Evolutionary conservation across 2,888 invertebrate species (phyloP).

Genomic region (Chrysolina oricalcia): DNA sequence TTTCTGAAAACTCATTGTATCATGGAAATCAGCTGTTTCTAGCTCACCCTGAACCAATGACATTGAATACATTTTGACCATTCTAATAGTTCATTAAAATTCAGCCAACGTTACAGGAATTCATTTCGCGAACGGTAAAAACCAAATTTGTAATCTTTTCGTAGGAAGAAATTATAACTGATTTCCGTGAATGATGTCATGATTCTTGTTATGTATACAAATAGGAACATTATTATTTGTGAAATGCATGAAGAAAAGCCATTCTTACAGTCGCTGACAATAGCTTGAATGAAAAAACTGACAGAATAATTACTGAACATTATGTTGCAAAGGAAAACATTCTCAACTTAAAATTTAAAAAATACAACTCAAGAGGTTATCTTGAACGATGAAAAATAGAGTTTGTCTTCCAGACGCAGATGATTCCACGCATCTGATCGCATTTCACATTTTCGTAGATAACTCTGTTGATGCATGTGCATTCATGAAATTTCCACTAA

Average conservation of each 20-base stretch:
- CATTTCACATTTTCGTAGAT: too few species aligned
- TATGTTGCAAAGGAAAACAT: too few species aligned
- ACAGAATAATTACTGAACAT: too few species aligned
- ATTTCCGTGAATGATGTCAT: constrained; percentile 11
- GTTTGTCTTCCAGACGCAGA: too few species aligned
- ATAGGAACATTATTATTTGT: neutral
- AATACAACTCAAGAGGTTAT: too few species aligned
- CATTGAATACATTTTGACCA: neutral
- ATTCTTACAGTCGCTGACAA: neutral
- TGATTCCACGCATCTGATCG: too few species aligned
- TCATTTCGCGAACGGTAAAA: constrained; percentile 24
- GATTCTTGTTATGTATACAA: constrained; percentile 15
- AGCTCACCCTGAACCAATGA: constrained; percentile 15
- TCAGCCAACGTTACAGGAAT: neutral
- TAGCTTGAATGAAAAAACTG: too few species aligned
- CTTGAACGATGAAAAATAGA: too few species aligned
- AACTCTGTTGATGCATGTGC: too few species aligned
- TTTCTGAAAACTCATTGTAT: too few species aligned
- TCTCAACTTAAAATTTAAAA: too few species aligned
- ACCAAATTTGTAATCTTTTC: constrained; percentile 9
- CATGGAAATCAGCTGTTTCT: neutral
- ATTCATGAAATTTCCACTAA: too few species aligned
- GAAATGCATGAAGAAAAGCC: neutral
- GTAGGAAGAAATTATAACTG: constrained; percentile 6
- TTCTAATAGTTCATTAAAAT: neutral